phyloP scores from a whole-genome alignment of 2,888 invertebrate genomes.

The Cataglyphis livida region DNA sequence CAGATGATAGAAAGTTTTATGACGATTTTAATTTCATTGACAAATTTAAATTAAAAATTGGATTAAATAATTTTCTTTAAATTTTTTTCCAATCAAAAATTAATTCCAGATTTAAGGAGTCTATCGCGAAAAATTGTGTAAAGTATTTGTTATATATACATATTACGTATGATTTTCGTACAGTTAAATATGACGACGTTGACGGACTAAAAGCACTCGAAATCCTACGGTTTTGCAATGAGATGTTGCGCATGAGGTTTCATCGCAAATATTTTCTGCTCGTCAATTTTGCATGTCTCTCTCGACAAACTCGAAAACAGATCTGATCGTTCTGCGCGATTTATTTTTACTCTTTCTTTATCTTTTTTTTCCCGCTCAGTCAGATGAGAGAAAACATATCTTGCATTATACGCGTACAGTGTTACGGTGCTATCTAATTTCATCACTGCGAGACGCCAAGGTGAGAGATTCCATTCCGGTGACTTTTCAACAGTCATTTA shows the following conservation, averaged over 20 bases:
- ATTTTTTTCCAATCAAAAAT: not conserved
- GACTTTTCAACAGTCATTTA: slow-evolving; percentile 55
- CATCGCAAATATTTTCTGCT: slow-evolving; percentile 3
- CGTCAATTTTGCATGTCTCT: slow-evolving; percentile 4
- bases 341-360: not conserved
- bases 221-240: slow-evolving; percentile 19
- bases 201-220: slow-evolving; percentile 17
- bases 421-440: slow-evolving; percentile 64
- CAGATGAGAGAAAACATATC: not conserved
- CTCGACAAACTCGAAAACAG: not conserved
- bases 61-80: not conserved
- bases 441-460: slow-evolving; percentile 56
- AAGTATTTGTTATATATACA: not conserved
- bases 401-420: slow-evolving; percentile 21
- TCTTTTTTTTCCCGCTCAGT: not conserved
- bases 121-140: not conserved
- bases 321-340: not conserved
- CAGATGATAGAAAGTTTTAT: not conserved
- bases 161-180: not conserved
- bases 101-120: not conserved
- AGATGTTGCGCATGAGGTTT: not conserved
- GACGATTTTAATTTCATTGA: not conserved
- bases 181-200: slow-evolving; percentile 13
- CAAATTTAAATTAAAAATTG: not conserved
- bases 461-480: slow-evolving; percentile 59